Evolutionary conservation across 2,888 invertebrate genomes (phyloP), one percentile per base, ranked within the genome.

Genomic region (Plusia festucae): DNA sequence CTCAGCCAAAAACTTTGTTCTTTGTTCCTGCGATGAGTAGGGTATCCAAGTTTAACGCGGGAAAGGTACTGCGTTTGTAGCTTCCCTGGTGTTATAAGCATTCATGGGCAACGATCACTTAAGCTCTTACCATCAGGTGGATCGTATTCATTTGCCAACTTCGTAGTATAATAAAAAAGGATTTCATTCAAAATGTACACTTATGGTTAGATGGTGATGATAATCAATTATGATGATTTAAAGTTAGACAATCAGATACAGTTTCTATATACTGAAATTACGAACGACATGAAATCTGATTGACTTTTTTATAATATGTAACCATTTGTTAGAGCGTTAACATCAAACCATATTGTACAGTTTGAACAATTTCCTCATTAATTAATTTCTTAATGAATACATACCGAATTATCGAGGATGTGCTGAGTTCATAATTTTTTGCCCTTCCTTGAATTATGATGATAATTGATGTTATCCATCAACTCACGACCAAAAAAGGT

Each of bases 401-500:
- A 68, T 54, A 68, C 30, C 46, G n/a, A n/a, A n/a, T n/a, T n/a
- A n/a, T n/a, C n/a, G 15, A 16, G 60, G 56, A 71, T 62, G 52
- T 49, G 30, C 24, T 15, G 16, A 51, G 57, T 49, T 40, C 18
- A 34, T 24, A 1, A 27, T 59, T 78, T 70, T 68, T 65, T 75
- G 51, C 20, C 13, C 15, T 56, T 20, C 22, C 27, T 49, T 53
- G 58, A 49, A 63, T 53, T 57, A 32, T 57, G 40, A 67, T 58
- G 30, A 22, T 53, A 22, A 72, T 67, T 67, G 65, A 65, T 56
- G 67, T 76, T 56, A 66, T 66, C 63, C 55, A 58, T 68, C 64
- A 62, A 27, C 55, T 56, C 24, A 63, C 53, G 55, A 56, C 57
- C 57, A 67, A 74, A 79, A 73, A 70, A 74, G 20, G n/a, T 60